phyloP scores from a whole-genome alignment of 1,140 invertebrate species.

The Drosophila bocqueti region DNA sequence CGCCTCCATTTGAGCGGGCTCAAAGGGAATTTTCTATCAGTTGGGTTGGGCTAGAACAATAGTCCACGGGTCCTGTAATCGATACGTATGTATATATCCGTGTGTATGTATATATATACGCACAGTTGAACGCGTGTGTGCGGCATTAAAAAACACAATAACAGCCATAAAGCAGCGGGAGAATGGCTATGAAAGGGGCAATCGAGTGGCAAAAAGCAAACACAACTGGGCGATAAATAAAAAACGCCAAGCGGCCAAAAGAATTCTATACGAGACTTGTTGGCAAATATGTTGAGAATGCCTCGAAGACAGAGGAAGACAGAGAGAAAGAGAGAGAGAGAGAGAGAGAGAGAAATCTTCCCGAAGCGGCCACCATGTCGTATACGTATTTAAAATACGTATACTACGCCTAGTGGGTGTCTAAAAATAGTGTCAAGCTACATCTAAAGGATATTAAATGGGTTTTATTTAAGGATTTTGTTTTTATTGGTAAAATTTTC shows the following conservation, averaged over 20 bases:
- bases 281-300: conserved; percentile 24
- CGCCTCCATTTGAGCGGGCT: conserved; percentile 23
- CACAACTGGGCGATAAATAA: conserved; percentile 40
- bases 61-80: conserved; percentile 29
- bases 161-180: conserved; percentile 29
- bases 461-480: background rate
- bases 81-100: conserved; percentile 22
- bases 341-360: background rate
- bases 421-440: conserved; percentile 20
- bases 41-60: conserved; percentile 21
- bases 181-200: conserved; percentile 10
- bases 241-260: conserved; percentile 1
- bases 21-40: conserved; percentile 50
- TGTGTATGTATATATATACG: background rate
- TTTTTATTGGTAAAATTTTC: background rate
- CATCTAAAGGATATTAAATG: conserved; percentile 9
- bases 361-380: conserved; percentile 1
- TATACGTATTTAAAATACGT: conserved; percentile 22
- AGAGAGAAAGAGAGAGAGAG: background rate
- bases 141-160: conserved; percentile 43
- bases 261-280: conserved; percentile 13
- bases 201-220: conserved; percentile 27
- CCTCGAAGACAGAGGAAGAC: background rate
- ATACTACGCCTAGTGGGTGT: conserved; percentile 1
- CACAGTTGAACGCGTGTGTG: conserved; percentile 18